Base-by-base conservation (phyloP, 2,888 invertebrate species). In the Steinernema scapterisci region DNA sequence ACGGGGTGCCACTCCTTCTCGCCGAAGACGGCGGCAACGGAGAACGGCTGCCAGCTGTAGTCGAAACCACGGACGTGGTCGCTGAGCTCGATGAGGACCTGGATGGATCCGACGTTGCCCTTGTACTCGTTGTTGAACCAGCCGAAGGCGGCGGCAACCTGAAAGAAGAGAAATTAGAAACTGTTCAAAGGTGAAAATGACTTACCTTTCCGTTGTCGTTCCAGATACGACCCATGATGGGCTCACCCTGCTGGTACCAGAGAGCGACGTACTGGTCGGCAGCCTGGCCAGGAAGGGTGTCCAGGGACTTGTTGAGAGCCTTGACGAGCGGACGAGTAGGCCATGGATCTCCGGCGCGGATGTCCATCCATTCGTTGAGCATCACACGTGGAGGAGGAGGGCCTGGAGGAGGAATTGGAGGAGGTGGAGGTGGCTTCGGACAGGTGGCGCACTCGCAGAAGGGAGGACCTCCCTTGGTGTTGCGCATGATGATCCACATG, bases 141-240 rank as follows among this genome's bases (percentile, higher is more conserved):
- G 27, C 79, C 78, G 79, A 85, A 85, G 76, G 78, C 79, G 76
- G 84, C 85, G 1, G 84, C 85, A 31, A 85, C 77, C 73, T 21
- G 48, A 16, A 48, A 48, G 5, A 48, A 5, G 48, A 3, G n/a
- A 48, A 48, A 19, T 48, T 38, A 38, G 48, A 48, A 48, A 5
- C 5, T 48, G 38, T 38, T 38, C 16, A 48, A 48, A 48, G 48
- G 2, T 16, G 19, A 48, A 77, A 56, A 3, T 56, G 27, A 19
- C 56, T 56, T 31, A 56, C 56, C 56, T 83, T 84, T 73, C 85
- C 85, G 11, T 75, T 75, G 74, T 85, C 83, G 77, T 84, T 84
- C 84, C 84, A 85, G 71, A 84, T 78, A 38, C 85, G 82, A 21
- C 84, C 85, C 85, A 85, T 85, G 72, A 85, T 84, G 11, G 85